Percentiles rank a stretch among this genome's conserved stretches.
Evolutionary conservation across 2,113 vertebrate genomes (phyloP).

Genomic region (Reinhardtius hippoglossoides): DNA sequence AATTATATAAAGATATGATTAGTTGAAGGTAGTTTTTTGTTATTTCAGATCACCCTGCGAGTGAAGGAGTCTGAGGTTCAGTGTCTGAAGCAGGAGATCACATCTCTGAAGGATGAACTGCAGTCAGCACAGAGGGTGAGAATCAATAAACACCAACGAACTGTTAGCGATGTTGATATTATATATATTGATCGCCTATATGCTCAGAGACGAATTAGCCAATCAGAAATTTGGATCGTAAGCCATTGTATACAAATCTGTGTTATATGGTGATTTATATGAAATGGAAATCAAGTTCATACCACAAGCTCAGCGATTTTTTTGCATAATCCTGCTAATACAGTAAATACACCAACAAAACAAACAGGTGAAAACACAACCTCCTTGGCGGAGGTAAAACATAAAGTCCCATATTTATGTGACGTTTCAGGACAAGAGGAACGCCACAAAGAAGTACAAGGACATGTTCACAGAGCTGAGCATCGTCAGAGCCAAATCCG

Average conservation of each 20-base stretch:
- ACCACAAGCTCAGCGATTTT: too few species aligned
- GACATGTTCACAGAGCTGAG: constrained; percentile 72
- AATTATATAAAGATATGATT: too few species aligned
- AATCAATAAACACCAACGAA: background rate
- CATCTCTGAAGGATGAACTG: constrained; percentile 77
- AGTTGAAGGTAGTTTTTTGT: background rate
- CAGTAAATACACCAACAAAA: too few species aligned
- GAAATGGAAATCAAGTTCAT: too few species aligned
- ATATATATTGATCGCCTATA: too few species aligned
- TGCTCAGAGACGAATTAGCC: too few species aligned
- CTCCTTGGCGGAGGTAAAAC: background rate
- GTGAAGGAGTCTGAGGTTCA: constrained; percentile 81
- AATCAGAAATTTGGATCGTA: too few species aligned
- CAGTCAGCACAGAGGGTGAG: constrained; percentile 70
- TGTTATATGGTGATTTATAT: too few species aligned
- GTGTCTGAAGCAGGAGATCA: constrained; percentile 78
- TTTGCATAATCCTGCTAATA: too few species aligned
- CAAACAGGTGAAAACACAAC: too few species aligned
- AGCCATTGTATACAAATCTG: too few species aligned
- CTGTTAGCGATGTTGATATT: background rate
- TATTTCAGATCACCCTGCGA: constrained; percentile 75
- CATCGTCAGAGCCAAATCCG: constrained; percentile 52
- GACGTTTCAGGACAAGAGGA: constrained; percentile 73
- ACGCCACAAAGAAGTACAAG: constrained; percentile 67
- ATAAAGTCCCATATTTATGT: background rate